Conservation (phyloP, 2,888 invertebrate species). For the Tuta absoluta region DNA sequence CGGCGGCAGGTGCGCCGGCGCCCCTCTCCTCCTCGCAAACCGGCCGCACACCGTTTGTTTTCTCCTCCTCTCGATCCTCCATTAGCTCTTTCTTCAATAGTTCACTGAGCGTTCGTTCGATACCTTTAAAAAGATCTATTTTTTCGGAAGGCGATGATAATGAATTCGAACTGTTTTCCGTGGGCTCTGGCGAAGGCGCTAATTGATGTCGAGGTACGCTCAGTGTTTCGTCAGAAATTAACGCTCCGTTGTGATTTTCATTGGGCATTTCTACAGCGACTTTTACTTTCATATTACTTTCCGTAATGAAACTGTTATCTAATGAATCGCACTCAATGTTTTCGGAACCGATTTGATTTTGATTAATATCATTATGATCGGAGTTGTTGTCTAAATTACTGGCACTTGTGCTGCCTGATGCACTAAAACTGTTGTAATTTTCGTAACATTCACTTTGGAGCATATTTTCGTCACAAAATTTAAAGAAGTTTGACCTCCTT, state of each 20-base stretch:
- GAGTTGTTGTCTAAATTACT: conserved; percentile 61
- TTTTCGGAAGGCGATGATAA: conserved; percentile 58
- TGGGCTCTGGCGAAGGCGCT: conserved; percentile 65
- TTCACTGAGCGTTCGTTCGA: conserved; percentile 79
- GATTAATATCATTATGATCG: conserved; percentile 58
- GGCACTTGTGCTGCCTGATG: conserved; percentile 60
- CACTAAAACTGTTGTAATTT: conserved; percentile 72
- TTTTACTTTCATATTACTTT: conserved; percentile 66
- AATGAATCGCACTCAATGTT: conserved; percentile 66
- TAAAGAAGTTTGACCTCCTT: conserved; percentile 56
- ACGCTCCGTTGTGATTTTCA: conserved; percentile 49
- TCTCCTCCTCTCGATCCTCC: conserved; percentile 74
- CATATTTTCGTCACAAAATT: conserved; percentile 73
- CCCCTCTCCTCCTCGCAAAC: conserved; percentile 73
- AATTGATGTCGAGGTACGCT: conserved; percentile 54
- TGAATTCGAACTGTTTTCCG: conserved; percentile 48
- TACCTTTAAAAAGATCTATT: conserved; percentile 78
- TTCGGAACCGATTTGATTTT: conserved; percentile 60
- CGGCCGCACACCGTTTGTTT: conserved; percentile 71
- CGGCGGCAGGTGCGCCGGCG: conserved; percentile 76
- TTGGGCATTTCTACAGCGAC: conserved; percentile 59
- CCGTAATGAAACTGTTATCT: conserved; percentile 54
- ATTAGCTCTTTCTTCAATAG: conserved; percentile 80
- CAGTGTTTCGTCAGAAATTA: conserved; percentile 48
- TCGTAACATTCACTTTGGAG: conserved; percentile 73